phyloP scores from a whole-genome alignment of 2,797 vertebrate genomes.

The Streptopelia turtur region DNA sequence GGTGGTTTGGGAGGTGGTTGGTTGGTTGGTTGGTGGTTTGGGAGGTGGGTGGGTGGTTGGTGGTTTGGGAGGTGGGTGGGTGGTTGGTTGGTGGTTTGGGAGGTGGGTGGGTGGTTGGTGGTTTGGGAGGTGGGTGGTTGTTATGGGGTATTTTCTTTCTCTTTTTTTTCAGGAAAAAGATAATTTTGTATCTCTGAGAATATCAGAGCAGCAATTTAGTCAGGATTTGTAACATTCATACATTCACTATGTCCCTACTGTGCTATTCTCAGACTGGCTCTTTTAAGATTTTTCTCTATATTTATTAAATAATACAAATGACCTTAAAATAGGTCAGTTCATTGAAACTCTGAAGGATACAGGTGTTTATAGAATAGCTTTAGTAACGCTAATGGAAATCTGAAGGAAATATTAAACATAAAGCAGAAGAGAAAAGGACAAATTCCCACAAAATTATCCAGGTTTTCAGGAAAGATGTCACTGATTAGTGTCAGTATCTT shows the following conservation, averaged over 20 bases:
- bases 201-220: background rate
- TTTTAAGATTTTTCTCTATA: background rate
- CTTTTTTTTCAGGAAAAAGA: background rate
- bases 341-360: background rate
- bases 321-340: background rate
- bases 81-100: too few species aligned
- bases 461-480: background rate
- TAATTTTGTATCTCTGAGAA: background rate
- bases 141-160: background rate
- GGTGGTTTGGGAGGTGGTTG: too few species aligned
- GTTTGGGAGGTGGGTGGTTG: background rate
- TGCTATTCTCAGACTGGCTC: background rate
- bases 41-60: too few species aligned
- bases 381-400: background rate
- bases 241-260: background rate
- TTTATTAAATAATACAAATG: background rate
- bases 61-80: too few species aligned
- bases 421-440: background rate
- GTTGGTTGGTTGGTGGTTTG: too few species aligned
- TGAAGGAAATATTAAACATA: background rate
- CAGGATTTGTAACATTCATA: background rate
- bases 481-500: background rate
- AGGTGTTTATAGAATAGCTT: background rate
- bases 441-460: background rate
- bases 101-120: background rate